A percentile compares a stretch with the other conserved stretches of the same genome.
Conservation (phyloP, 2,888 invertebrate species). For the Helleia helle region DNA sequence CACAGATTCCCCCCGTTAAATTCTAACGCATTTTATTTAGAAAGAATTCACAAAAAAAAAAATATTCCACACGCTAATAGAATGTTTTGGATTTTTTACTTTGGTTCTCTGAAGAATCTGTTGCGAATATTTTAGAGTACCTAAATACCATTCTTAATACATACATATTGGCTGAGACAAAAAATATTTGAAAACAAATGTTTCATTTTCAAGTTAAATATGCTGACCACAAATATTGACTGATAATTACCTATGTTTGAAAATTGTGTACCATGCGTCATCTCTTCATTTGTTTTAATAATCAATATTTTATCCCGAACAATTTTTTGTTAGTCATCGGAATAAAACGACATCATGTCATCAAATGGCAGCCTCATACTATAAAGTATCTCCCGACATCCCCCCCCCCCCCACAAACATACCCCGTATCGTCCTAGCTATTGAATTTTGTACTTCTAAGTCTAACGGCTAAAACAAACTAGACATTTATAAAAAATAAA, state of each 20-base stretch:
- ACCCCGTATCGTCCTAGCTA: constrained; percentile 8
- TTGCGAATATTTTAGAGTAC: constrained; percentile 19
- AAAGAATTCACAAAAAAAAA: too few relatives aligned
- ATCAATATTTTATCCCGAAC: too few relatives aligned
- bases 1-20: not conserved
- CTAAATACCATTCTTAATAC: constrained; percentile 33
- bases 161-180: constrained; percentile 54
- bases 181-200: too few relatives aligned
- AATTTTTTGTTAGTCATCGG: too few relatives aligned
- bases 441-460: constrained; percentile 18
- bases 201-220: not conserved
- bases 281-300: too few relatives aligned
- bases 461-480: constrained; percentile 2
- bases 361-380: too few relatives aligned
- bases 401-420: not conserved
- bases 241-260: too few relatives aligned
- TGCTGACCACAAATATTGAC: not conserved
- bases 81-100: not conserved
- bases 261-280: too few relatives aligned
- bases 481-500: not conserved
- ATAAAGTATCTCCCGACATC: not conserved
- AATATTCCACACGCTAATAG: too few relatives aligned
- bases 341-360: too few relatives aligned
- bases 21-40: too few relatives aligned
- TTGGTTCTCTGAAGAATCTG: not conserved